Percentiles rank a stretch among this genome's conserved stretches.
These are phyloP conservation scores for Philaenus spumarius DNA, from an alignment of 1,140 invertebrate genomes.

Conservation along the genomic window DNA sequence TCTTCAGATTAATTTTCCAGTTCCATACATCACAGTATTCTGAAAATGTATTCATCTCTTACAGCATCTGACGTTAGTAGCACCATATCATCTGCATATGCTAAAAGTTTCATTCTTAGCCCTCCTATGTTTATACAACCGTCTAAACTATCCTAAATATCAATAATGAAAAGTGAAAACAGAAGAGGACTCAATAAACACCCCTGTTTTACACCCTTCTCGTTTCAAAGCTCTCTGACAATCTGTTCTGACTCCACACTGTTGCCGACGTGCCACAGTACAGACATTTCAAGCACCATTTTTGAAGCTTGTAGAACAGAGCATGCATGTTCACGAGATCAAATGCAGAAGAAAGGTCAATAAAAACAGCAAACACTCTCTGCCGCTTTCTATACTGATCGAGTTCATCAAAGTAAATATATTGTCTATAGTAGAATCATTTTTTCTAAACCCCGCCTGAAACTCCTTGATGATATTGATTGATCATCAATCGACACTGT, in stretches of 20 bases:
- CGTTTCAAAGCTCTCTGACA: constrained; percentile 10
- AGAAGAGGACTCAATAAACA: constrained; percentile 20
- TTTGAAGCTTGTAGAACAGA: constrained; percentile 3
- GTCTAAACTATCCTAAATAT: constrained; percentile 14
- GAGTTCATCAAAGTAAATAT: constrained; percentile 22
- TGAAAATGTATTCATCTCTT: constrained; percentile 12
- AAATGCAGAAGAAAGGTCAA: constrained; percentile 8
- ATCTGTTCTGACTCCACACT: constrained; percentile 5
- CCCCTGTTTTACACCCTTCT: constrained; percentile 25
- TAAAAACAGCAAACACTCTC: constrained; percentile 11
- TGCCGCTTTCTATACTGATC: not conserved
- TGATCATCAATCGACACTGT: constrained; percentile 20
- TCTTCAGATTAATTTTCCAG: constrained; percentile 23
- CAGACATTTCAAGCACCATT: not conserved
- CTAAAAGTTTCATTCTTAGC: constrained; percentile 6
- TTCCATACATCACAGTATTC: constrained; percentile 21
- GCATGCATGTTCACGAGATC: constrained; percentile 1
- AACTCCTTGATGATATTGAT: constrained; percentile 25
- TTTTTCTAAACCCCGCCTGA: constrained; percentile 31
- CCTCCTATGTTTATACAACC: constrained; percentile 11
- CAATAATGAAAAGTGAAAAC: constrained; percentile 25
- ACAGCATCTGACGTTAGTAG: constrained; percentile 14
- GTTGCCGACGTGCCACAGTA: constrained; percentile 1
- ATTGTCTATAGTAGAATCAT: constrained; percentile 24
- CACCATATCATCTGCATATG: constrained; percentile 24